Percentiles rank a stretch among this genome's conserved stretches.
Evolutionary conservation across 2,113 vertebrate genomes (phyloP).

Genomic region (Charadrius vociferus): DNA sequence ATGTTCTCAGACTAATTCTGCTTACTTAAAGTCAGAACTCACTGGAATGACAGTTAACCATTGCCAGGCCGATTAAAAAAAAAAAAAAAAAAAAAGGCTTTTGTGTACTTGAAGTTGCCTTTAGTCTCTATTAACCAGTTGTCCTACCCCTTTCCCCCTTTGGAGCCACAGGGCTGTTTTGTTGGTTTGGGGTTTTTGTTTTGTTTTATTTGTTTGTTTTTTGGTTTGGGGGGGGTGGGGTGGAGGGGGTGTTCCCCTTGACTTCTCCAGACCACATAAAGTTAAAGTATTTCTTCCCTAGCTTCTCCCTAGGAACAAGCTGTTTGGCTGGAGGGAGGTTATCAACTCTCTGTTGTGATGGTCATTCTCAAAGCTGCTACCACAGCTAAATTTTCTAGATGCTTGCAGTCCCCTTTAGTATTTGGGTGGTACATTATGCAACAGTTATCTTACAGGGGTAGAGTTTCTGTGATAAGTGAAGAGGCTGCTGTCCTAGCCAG

Average conservation of each 20-base stretch:
- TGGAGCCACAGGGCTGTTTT: not conserved
- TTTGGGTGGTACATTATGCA: not conserved
- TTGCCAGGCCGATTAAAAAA: not conserved
- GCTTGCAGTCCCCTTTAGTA: rapidly evolving
- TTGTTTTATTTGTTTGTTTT: not conserved
- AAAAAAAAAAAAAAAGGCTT: not conserved
- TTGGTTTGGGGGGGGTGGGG: too few species aligned
- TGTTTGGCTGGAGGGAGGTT: not conserved
- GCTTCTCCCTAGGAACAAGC: not conserved
- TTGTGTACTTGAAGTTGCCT: not conserved
- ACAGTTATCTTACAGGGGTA: not conserved
- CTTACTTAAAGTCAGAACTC: not conserved
- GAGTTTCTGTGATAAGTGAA: not conserved
- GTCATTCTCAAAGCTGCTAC: not conserved
- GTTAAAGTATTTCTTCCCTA: not conserved
- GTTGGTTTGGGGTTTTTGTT: not conserved
- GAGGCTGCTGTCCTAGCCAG: not conserved
- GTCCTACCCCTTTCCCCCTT: not conserved
- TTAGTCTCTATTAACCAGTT: not conserved
- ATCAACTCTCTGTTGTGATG: not conserved
- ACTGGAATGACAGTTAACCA: not conserved
- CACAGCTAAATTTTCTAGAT: not conserved
- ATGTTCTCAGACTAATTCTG: not conserved
- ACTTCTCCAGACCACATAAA: not conserved
- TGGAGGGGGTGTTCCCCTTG: too few species aligned